Conservation (phyloP, 30 jellyfish, hydroid and myxozoan genomes). For the Cassiopea andromeda region DNA sequence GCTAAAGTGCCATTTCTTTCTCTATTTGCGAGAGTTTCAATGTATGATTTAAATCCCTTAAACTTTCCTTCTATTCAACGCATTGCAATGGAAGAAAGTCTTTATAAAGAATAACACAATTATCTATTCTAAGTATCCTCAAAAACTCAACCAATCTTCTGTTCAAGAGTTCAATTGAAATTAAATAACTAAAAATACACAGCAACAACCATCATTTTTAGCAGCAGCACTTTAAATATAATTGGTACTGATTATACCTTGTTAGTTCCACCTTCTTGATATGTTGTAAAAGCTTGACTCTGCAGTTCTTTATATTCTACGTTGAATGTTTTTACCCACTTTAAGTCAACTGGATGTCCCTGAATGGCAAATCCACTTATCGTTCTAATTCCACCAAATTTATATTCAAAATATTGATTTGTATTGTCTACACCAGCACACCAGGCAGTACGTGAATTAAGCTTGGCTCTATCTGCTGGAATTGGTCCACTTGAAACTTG, state of each 20-base stretch:
- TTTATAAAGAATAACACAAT: neutral
- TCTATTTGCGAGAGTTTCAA: too few relatives aligned
- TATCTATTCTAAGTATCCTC: too few relatives aligned
- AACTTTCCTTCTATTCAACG: neutral
- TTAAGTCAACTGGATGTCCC: slow-evolving; percentile 45
- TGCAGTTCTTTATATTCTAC: slow-evolving; percentile 19
- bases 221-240: too few relatives aligned
- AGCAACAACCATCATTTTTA: too few relatives aligned
- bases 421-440: slow-evolving; percentile 28
- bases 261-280: slow-evolving; percentile 35
- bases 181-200: too few relatives aligned
- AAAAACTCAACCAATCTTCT: too few relatives aligned
- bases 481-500: slow-evolving; percentile 47
- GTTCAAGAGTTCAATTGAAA: too few relatives aligned
- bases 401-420: slow-evolving; percentile 32
- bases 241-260: slow-evolving; percentile 11
- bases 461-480: slow-evolving; percentile 27
- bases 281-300: slow-evolving; percentile 43
- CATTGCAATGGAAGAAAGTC: too few relatives aligned
- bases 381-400: slow-evolving; percentile 31
- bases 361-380: slow-evolving; percentile 73
- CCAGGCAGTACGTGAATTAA: slow-evolving; percentile 40
- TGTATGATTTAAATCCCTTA: neutral
- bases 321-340: slow-evolving; percentile 62
- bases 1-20: too few relatives aligned